Base-by-base conservation (phyloP, 2,113 vertebrate species). In the Urocolius indicus region DNA sequence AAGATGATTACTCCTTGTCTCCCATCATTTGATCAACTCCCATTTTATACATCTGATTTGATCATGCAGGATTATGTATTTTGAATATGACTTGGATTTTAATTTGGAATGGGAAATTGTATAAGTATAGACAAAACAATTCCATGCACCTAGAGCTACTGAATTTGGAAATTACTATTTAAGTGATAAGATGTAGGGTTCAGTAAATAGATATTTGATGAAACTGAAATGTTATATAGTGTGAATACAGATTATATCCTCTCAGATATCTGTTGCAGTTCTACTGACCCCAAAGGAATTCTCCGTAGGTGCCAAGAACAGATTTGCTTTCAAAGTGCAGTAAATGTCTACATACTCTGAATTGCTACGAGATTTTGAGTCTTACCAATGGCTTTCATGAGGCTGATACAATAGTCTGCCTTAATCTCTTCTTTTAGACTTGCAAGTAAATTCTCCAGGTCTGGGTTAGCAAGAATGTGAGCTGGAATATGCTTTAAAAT, bases 311-410 rank as follows among this genome's bases (percentile, higher is more conserved):
- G 46, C 71, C 51, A 84, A 73, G 23, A 89, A 71, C 21, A 78
- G 29, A 69, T 16, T 57, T 88, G 23, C 6, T 82, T 83, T 87
- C 20, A 29, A 84, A 81, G 26, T 55, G 52, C 69, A 94, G 22
- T 18, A 71, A 81, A 79, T 21, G 12, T 19, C 61, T 76, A 38
- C 13, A 11, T 2, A 38, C 4, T 49, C 62, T 43, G n/a, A 93
- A 83, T 9, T 18, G 29, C n/a, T 27, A 63, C 45, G 19, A 85
- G 34, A 34, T 22, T 73, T 72, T 51, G 27, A 67, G 30, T 68
- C 96, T 98, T 98, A 99, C 99, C 99, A 63, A 98, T 98, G 91
- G 97, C 98, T 97, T 98, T 98, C 98, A 96, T 98, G 84, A 99
- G 97, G 92, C 97, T 97, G 10, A 78, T 93, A 82, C 43, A 34